Conservation (phyloP, 1,140 invertebrate species). For the Dendrolimus punctatus region DNA sequence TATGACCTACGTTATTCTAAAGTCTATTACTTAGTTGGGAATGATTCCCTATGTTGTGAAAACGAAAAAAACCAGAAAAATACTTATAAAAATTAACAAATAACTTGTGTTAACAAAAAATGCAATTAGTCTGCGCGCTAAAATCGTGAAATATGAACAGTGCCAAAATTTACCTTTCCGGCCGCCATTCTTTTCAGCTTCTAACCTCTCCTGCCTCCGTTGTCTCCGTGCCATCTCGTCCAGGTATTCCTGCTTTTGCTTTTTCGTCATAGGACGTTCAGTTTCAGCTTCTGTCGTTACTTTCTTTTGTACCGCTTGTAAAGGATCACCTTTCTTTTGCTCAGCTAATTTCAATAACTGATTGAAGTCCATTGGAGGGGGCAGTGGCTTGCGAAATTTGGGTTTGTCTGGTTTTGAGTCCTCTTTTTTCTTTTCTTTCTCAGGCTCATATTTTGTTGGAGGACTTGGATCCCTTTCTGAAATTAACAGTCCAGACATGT, state of each 20-base stretch:
- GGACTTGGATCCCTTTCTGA: slow-evolving; percentile 44
- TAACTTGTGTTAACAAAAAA: too few relatives aligned
- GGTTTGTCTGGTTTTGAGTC: slow-evolving; percentile 73
- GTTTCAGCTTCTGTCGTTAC: slow-evolving; percentile 74
- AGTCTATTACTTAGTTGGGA: too few relatives aligned
- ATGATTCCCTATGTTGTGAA: slow-evolving; percentile 1
- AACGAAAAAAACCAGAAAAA: not conserved
- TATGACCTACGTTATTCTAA: too few relatives aligned
- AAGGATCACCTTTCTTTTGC: slow-evolving; percentile 86
- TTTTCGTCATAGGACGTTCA: slow-evolving; percentile 84
- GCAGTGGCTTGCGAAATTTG: slow-evolving; percentile 69
- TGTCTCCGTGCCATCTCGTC: slow-evolving; percentile 69
- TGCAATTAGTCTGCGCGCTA: too few relatives aligned
- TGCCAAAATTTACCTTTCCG: slow-evolving; percentile 30
- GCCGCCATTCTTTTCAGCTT: slow-evolving; percentile 37
- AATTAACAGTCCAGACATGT: slow-evolving; percentile 1
- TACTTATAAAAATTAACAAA: not conserved
- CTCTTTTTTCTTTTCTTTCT: slow-evolving; percentile 64
- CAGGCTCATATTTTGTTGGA: slow-evolving; percentile 58
- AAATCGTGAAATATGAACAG: too few relatives aligned
- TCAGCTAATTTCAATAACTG: slow-evolving; percentile 85
- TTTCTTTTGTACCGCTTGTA: slow-evolving; percentile 75
- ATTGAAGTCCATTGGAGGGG: slow-evolving; percentile 83
- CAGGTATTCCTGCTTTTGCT: slow-evolving; percentile 82
- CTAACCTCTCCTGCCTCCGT: slow-evolving; percentile 52